phyloP scores from a whole-genome alignment of 2,888 invertebrate species.

The Alloscopus bannaensis region DNA sequence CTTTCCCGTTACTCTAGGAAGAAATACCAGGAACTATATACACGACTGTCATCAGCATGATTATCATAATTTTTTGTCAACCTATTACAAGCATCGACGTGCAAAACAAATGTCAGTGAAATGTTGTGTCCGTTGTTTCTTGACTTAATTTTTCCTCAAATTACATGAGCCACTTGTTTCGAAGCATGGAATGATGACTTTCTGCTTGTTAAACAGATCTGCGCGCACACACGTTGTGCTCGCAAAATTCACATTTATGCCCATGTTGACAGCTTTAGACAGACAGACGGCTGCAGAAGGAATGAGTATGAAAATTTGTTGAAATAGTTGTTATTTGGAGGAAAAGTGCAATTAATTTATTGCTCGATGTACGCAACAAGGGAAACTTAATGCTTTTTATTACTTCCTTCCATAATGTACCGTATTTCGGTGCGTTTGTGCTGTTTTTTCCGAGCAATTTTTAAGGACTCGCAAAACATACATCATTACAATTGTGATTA shows the following conservation, averaged over 20 bases:
- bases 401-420: too few relatives aligned
- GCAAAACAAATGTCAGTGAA: slow-evolving; percentile 57
- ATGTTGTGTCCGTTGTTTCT: slow-evolving; percentile 41
- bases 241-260: too few relatives aligned
- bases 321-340: too few relatives aligned
- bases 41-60: slow-evolving; percentile 7
- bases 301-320: too few relatives aligned
- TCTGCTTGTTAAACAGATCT: slow-evolving; percentile 25
- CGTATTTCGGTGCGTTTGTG: too few relatives aligned
- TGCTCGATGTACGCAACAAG: slow-evolving; percentile 25
- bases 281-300: too few relatives aligned
- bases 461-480: too few relatives aligned
- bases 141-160: slow-evolving; percentile 26
- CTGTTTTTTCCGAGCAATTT: too few relatives aligned
- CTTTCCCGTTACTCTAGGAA: slow-evolving; percentile 36
- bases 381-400: too few relatives aligned
- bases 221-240: too few relatives aligned
- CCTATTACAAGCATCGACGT: slow-evolving; percentile 44
- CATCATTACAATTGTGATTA: too few relatives aligned
- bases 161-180: slow-evolving; percentile 44
- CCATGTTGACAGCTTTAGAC: neutral
- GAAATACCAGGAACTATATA: slow-evolving; percentile 16
- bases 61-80: slow-evolving; percentile 20
- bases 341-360: too few relatives aligned
- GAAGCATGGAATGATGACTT: slow-evolving; percentile 36